A percentile compares a stretch with the other conserved stretches of the same genome.
Evolutionary conservation across 2,797 vertebrate species (phyloP).

Genomic region (Echeneis naucrates): DNA sequence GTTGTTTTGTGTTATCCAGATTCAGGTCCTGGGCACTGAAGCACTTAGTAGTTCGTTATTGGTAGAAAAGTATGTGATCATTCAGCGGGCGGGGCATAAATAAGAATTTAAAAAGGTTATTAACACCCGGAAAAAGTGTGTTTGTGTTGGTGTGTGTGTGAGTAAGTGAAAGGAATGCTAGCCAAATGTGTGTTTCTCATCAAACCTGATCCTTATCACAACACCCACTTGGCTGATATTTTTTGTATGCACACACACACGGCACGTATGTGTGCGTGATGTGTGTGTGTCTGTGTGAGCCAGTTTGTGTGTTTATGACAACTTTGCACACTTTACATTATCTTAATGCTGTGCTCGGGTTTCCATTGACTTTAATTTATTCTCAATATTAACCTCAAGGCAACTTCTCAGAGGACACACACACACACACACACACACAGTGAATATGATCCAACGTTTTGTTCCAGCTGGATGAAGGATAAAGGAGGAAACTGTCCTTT

Average conservation of each 20-base stretch:
- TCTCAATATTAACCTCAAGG: conserved; percentile 24
- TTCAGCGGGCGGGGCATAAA: not conserved
- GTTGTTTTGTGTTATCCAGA: too few relatives aligned
- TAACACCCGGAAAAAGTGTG: conserved; percentile 1
- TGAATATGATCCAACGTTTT: too few relatives aligned
- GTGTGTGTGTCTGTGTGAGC: conserved; percentile 7
- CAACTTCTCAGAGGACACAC: conserved; percentile 2
- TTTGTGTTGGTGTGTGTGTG: not conserved
- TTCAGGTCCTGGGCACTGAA: too few relatives aligned
- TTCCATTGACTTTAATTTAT: conserved; percentile 14
- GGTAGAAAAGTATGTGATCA: too few relatives aligned
- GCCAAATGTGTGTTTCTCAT: conserved; percentile 7
- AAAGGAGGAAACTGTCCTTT: too few relatives aligned
- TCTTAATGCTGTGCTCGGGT: conserved; percentile 12
- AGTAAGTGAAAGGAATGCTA: not conserved
- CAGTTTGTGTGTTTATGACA: not conserved
- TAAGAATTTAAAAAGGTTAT: not conserved
- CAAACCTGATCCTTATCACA: not conserved
- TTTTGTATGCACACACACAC: conserved; percentile 3
- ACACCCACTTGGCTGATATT: not conserved
- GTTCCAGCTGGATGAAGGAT: too few relatives aligned
- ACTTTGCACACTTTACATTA: conserved; percentile 5
- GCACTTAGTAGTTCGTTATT: too few relatives aligned
- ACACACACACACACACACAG: conserved; percentile 17
- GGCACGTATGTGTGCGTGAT: too few relatives aligned